Evolutionary conservation across 2,888 invertebrate species (phyloP).

Genomic region (Esperia sulphurella): DNA sequence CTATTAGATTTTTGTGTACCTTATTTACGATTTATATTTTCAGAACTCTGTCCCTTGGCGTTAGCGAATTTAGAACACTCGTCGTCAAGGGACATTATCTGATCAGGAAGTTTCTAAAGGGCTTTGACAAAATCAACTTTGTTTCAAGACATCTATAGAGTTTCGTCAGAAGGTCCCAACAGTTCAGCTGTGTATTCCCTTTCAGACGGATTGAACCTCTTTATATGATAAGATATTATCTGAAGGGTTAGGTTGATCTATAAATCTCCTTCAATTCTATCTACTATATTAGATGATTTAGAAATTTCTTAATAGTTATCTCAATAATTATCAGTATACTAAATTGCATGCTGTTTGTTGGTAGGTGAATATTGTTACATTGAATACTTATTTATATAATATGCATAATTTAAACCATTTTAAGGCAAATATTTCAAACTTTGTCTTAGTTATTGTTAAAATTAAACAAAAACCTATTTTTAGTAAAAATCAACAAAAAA

Average conservation of each 20-base stretch:
- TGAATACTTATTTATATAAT: too few relatives aligned
- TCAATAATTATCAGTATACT: too few relatives aligned
- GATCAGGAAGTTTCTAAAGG: not conserved
- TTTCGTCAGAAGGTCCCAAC: conserved; percentile 1
- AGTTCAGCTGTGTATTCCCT: not conserved
- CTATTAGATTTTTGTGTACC: not conserved
- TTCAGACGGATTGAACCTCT: not conserved
- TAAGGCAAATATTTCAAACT: too few relatives aligned
- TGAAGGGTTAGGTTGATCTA: not conserved
- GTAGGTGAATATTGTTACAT: too few relatives aligned
- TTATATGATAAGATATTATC: not conserved
- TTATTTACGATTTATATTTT: not conserved
- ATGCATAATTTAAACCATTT: too few relatives aligned
- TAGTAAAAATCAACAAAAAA: too few relatives aligned
- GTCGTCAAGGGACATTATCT: not conserved
- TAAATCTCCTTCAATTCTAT: too few relatives aligned
- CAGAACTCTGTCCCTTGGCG: not conserved
- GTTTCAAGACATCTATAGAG: not conserved
- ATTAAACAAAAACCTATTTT: too few relatives aligned
- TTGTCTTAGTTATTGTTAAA: too few relatives aligned
- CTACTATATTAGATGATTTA: too few relatives aligned
- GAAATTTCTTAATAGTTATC: too few relatives aligned
- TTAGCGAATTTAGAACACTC: not conserved
- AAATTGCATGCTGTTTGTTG: too few relatives aligned
- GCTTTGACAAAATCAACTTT: conserved; percentile 2